phyloP scores from a whole-genome alignment of 2,888 invertebrate species.

The Orthosia cruda region DNA sequence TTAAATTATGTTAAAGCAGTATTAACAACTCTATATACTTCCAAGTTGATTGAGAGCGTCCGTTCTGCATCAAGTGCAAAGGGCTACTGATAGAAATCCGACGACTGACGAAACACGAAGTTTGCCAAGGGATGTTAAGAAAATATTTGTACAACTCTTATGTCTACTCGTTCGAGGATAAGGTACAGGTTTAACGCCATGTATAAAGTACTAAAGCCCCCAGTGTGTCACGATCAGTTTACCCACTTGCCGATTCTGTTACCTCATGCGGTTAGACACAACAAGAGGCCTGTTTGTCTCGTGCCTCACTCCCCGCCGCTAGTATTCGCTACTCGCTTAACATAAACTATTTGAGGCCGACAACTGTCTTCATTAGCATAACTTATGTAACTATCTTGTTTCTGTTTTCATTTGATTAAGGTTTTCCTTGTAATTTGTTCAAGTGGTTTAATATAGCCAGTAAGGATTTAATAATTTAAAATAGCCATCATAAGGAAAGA shows the following conservation, averaged over 20 bases:
- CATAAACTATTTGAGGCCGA: conserved; percentile 51
- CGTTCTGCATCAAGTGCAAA: too few species aligned
- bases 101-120: too few species aligned
- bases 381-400: conserved; percentile 26
- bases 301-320: conserved; percentile 21
- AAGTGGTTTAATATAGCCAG: background rate
- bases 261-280: conserved; percentile 53
- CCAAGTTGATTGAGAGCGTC: too few species aligned
- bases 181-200: background rate
- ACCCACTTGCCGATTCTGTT: conserved; percentile 56
- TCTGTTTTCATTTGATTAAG: conserved; percentile 12
- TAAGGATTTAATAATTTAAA: too few species aligned
- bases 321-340: conserved; percentile 25
- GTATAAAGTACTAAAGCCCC: background rate
- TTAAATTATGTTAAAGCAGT: too few species aligned
- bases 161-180: background rate
- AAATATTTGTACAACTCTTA: too few species aligned
- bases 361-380: conserved; percentile 43
- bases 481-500: too few species aligned
- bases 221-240: conserved; percentile 48
- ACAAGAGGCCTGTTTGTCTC: conserved; percentile 59
- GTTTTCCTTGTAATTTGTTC: background rate
- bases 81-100: too few species aligned
- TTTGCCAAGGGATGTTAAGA: too few species aligned
- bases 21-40: too few species aligned